A percentile compares a stretch with the other conserved stretches of the same genome.
These are phyloP conservation scores for Philaenus spumarius DNA, from an alignment of 1,140 invertebrate species.

Conservation along the genomic window DNA sequence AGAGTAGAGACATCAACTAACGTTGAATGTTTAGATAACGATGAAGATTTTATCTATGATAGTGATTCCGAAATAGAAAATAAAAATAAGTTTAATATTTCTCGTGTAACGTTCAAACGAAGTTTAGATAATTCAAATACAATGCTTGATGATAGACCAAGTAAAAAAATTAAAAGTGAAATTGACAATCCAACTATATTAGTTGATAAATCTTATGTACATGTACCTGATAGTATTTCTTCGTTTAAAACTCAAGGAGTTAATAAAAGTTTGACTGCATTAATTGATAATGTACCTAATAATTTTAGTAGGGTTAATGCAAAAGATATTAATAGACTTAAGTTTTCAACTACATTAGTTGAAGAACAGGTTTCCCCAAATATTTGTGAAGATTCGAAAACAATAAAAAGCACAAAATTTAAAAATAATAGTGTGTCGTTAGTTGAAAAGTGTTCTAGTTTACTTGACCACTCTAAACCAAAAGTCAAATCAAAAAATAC, in stretches of 20 bases:
- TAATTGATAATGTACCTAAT: too few relatives aligned
- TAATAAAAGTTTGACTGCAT: too few relatives aligned
- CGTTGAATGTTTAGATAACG: constrained; percentile 24
- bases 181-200: neutral
- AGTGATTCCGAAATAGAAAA: constrained; percentile 56
- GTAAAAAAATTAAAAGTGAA: neutral
- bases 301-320: neutral
- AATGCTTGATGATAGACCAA: neutral
- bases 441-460: constrained; percentile 3
- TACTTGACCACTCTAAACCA: constrained; percentile 19
- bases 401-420: neutral
- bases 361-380: neutral
- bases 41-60: constrained; percentile 54
- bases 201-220: neutral
- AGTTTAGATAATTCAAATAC: neutral
- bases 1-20: neutral
- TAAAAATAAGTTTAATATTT: constrained; percentile 10
- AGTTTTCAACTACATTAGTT: neutral
- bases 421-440: neutral
- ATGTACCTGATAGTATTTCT: neutral
- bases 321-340: neutral
- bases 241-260: too few relatives aligned
- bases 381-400: neutral
- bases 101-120: neutral
- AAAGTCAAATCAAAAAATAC: constrained; percentile 34